phyloP scores from a whole-genome alignment of 2,888 invertebrate genomes.

The Horisme vitalbata region DNA sequence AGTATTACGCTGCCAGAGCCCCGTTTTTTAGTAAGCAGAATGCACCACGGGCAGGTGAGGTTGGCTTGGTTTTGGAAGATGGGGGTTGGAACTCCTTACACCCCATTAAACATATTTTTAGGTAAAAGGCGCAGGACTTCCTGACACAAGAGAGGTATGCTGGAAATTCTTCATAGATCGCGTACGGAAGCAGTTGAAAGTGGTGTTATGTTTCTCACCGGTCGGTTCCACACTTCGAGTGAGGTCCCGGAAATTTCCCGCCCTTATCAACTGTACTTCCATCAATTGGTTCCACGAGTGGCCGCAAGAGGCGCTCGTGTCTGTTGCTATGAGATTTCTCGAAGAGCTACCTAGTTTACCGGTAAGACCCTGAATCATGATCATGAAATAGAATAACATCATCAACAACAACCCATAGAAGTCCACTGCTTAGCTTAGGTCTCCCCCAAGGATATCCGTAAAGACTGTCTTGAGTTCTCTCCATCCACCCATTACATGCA shows the following conservation, averaged over 20 bases:
- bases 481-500: too few relatives aligned
- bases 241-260: conserved; percentile 96
- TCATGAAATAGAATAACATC: too few relatives aligned
- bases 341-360: conserved; percentile 90
- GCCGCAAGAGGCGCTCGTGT: conserved; percentile 98
- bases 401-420: too few relatives aligned
- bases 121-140: conserved; percentile 93
- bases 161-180: conserved; percentile 99
- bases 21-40: too few relatives aligned
- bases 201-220: conserved; percentile 98
- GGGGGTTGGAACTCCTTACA: too few relatives aligned
- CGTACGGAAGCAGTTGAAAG: conserved; percentile 93
- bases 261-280: conserved; percentile 96
- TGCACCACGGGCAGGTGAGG: too few relatives aligned
- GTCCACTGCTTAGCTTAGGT: too few relatives aligned
- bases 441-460: too few relatives aligned
- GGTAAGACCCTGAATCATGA: conserved; percentile 67
- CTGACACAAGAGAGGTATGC: conserved; percentile 97
- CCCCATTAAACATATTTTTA: not conserved
- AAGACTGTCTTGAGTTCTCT: too few relatives aligned
- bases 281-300: conserved; percentile 99
- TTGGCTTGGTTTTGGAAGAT: too few relatives aligned
- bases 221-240: conserved; percentile 97
- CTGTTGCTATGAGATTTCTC: conserved; percentile 95
- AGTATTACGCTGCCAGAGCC: too few relatives aligned